Evolutionary conservation across 2,888 invertebrate species (phyloP).

Genomic region (Phorcus lineatus): DNA sequence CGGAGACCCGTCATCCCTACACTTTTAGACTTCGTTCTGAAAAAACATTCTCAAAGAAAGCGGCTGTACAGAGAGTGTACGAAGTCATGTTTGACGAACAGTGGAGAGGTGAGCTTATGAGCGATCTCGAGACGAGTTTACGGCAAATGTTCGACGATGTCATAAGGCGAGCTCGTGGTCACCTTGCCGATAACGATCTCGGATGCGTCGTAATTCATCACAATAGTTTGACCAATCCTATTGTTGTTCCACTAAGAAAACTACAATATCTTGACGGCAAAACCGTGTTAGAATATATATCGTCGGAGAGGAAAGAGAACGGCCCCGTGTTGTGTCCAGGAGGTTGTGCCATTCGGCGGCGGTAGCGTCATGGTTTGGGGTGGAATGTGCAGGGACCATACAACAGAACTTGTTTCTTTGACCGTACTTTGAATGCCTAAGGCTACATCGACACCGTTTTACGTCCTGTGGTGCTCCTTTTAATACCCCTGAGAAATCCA

Average conservation of each 20-base stretch:
- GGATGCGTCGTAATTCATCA: constrained; percentile 1
- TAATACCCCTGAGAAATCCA: too few relatives aligned
- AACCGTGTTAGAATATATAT: not conserved
- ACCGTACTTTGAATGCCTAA: too few relatives aligned
- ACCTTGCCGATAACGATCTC: not conserved
- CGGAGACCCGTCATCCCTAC: too few relatives aligned
- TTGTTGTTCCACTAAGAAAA: not conserved
- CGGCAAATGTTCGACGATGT: not conserved
- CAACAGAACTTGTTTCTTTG: too few relatives aligned
- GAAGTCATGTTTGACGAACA: not conserved
- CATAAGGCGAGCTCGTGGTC: not conserved
- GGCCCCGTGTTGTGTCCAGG: too few relatives aligned
- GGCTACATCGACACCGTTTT: too few relatives aligned
- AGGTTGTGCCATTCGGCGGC: too few relatives aligned
- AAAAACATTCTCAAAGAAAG: not conserved
- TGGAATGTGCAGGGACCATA: too few relatives aligned
- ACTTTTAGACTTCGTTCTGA: too few relatives aligned
- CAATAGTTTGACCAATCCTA: not conserved
- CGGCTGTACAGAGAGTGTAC: not conserved
- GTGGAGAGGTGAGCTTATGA: not conserved
- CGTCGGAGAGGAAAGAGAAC: too few relatives aligned
- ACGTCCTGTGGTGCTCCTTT: too few relatives aligned
- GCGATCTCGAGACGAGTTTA: not conserved
- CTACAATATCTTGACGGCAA: not conserved
- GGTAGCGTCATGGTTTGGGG: too few relatives aligned